Evolutionary conservation across 1,140 invertebrate genomes (phyloP), one percentile per base, ranked within the genome.

Genomic region (Propsilocerus akamusi): DNA sequence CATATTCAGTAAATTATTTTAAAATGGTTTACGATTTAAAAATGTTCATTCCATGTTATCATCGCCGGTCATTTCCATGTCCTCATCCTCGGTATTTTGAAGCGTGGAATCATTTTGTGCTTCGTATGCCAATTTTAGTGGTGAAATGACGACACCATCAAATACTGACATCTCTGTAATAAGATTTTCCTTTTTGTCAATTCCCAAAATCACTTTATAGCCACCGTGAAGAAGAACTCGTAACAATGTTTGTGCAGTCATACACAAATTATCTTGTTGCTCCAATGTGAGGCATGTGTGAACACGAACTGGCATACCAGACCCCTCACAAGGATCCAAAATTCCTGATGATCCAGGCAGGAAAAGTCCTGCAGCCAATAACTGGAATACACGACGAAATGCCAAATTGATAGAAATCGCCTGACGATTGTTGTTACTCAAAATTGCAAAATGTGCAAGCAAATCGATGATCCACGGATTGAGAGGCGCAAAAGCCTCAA

Each of bases 401-500:
- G 94, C 94, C 48, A 84, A 74, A 60, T 93, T 92, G 49, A 98
- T 83, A 1, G 93, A 82, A 46, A 98, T 66, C 2, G 93, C 90
- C 68, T 95, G 90, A 26, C 93, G 69, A 47, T 81, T 83, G 0
- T 91, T 90, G 68, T 96, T 97, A 66, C 94, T 95, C 82, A 97
- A 92, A 51, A 97, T 90, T 34, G 91, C 84, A 71, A 95, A 91
- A 67, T 98, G 93, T 2, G 92, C 90, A 56, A 98, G 69, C 12
- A 98, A 70, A 69, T 98, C 95, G 23, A 98, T 72, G 78, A 97
- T 93, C 95, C 94, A 98, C 1, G 94, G 88, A 8, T 86, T 90
- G 1, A 98, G 68, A 3, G 91, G 82, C 51, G 89, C 77, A 37
- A 98, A 78, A 4, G 92, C 91, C 55, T 90, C 77, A 68, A 93